Base-by-base conservation (phyloP, 1,140 invertebrate genomes). In the Ostrea edulis region DNA sequence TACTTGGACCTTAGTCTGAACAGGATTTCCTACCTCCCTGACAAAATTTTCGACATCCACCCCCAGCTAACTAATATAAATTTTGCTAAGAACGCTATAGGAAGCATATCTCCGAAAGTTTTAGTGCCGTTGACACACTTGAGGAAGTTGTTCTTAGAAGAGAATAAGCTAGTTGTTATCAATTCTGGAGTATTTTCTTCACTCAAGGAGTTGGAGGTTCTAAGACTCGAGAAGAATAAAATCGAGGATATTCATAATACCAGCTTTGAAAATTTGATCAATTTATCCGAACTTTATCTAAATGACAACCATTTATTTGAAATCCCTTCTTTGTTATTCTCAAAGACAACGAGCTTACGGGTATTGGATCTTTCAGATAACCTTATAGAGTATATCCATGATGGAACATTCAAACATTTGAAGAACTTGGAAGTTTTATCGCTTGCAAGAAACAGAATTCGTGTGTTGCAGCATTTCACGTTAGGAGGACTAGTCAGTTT, bases 1-100 rank as follows among this genome's bases (percentile, higher is more conserved):
- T 89, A 91, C 8, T 84, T 92, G 11, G 91, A 92, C 82, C 84
- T 92, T 0, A 89, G 90, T 55, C 85, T 71, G n/a, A 92, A 92
- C 82, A 20, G 82, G 0, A 81, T 92, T 20, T 65, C 82, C 14
- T 25, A 77, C 20, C 29, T 92, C 0, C 35, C 29, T 8, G 22
- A 52, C 4, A 62, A 62, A 9, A 52, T 87, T 84, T 88, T 92
- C 52, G 51, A 83, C 12, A 71, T 53, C 11, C 25, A 89, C 54
- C 84, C 82, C 51, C 87, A 92, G 52, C 54, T 92, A 58, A 86
- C 88, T 58, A 89, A 88, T 87, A 83, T 92, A n/a, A 86, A 89
- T 55, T 58, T 92, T 44, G 85, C 87, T 51, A 5, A 86, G 55
- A 92, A 92, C 77, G 12, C 62, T 8, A 86, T 92, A 55, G 29